Conservation (phyloP, 2,113 vertebrate species). For the Clarias magur region DNA sequence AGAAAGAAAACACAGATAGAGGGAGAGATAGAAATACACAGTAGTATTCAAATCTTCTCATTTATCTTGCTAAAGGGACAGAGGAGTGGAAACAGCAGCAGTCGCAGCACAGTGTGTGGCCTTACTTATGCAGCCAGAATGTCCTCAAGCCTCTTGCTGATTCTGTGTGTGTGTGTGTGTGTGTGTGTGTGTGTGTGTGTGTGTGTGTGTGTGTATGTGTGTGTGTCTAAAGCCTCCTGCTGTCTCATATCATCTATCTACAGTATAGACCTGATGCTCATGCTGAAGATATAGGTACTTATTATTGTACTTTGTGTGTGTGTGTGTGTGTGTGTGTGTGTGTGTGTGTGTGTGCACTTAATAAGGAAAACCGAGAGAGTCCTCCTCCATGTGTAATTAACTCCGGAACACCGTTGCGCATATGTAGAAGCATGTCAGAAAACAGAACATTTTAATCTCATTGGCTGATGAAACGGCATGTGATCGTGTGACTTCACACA, state of each 20-base stretch:
- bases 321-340: conserved; percentile 22
- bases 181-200: conserved; percentile 28
- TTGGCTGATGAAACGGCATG: conserved; percentile 9
- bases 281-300: conserved; percentile 20
- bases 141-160: conserved; percentile 23
- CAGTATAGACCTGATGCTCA: conserved; percentile 2
- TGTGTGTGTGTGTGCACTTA: not conserved
- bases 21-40: not conserved
- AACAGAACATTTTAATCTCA: not conserved
- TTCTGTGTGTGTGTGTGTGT: conserved; percentile 22
- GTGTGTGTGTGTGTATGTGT: conserved; percentile 31
- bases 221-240: not conserved
- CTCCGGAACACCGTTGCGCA: not conserved
- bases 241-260: conserved; percentile 43
- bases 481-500: not conserved
- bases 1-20: not conserved
- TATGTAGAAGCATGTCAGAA: not conserved
- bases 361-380: not conserved
- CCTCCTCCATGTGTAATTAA: conserved; percentile 41
- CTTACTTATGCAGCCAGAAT: conserved; percentile 45
- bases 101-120: conserved; percentile 33
- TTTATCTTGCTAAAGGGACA: conserved; percentile 46
- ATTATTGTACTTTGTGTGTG: not conserved
- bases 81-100: conserved; percentile 9
- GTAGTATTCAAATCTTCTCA: conserved; percentile 19